Evolutionary conservation across 2,888 invertebrate species (phyloP), one percentile per base, ranked within the genome.

Genomic region (Drosophila testacea): DNA sequence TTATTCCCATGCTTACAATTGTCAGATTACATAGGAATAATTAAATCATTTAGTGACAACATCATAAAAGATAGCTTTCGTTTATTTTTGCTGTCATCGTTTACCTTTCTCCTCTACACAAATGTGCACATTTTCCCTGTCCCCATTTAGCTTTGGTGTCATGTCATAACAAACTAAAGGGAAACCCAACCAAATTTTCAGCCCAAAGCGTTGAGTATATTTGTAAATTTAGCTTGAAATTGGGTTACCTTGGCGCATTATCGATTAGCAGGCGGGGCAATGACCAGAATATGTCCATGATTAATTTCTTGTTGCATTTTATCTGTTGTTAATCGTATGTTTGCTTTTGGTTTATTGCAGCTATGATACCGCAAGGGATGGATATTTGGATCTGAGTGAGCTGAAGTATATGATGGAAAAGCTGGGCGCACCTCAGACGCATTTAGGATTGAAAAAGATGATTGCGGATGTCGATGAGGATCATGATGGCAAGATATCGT

Each of bases 361-460:
- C 93, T 98, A 97, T 92, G 98, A 98, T 92, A 96, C 96, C 72
- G 97, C 97, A 44, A 95, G 94, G 76, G 98, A 99, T 92, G 97
- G 97, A 42, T 98, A 94, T 91, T 94, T 99, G 81, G 97, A 98
- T 92, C 93, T 99, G 76, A 95, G 95, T 30, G 98, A 99, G 93
- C 93, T 99, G 77, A 99, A 99, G 92, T 94, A 96, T 30, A 98
- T 98, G 98, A 98, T 98, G 98, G 99, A 99, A 93, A 96, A 97
- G 70, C 93, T 99, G 62, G 98, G 97, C 9, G 98, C 97, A 2
- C 98, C 99, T 11, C 99, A 99, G 93, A 99, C 99, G 0, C 98
- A 99, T 93, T 94, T 99, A 59, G 97, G 97, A 0, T 94, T 99
- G 30, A 99, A 99, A 92, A 96, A 95, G 39, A 98, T 99, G 98